Conservation (phyloP, 2,888 invertebrate species). For the Ischnura elegans region DNA sequence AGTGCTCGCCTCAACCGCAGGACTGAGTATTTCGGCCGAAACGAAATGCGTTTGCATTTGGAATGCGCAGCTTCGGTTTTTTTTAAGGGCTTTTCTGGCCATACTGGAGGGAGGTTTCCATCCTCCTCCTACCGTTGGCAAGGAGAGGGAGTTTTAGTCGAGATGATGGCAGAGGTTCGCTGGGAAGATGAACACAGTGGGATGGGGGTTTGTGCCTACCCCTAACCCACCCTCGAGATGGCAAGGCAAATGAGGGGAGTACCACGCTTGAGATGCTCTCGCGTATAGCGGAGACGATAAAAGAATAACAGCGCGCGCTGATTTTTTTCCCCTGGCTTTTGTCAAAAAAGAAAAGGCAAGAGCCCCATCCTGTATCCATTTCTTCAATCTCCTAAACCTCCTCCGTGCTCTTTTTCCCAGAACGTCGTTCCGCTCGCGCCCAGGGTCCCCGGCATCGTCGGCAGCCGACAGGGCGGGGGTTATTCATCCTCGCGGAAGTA, state of each 20-base stretch:
- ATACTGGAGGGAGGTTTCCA: background rate
- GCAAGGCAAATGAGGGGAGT: background rate
- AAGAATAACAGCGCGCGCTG: slow-evolving; percentile 21
- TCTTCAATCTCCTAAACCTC: background rate
- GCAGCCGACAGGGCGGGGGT: background rate
- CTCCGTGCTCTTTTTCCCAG: background rate
- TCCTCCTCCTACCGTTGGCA: background rate
- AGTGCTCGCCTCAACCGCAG: slow-evolving; percentile 40
- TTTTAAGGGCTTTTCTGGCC: slow-evolving; percentile 36
- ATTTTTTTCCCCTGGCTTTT: slow-evolving; percentile 26
- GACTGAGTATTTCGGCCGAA: slow-evolving; percentile 65
- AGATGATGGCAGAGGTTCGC: background rate
- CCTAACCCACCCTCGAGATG: background rate
- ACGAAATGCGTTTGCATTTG: slow-evolving; percentile 67
- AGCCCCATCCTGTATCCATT: background rate
- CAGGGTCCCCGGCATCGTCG: background rate
- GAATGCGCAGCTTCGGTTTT: slow-evolving; percentile 52
- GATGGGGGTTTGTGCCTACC: background rate
- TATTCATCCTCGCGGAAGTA: slow-evolving; percentile 19
- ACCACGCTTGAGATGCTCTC: background rate
- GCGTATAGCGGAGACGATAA: background rate
- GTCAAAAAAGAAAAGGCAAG: no score
- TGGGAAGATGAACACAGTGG: background rate
- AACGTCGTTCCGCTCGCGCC: background rate
- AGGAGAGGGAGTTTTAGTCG: background rate